Conservation (phyloP, 2,888 invertebrate genomes). For the Lithophane ornitopus region DNA sequence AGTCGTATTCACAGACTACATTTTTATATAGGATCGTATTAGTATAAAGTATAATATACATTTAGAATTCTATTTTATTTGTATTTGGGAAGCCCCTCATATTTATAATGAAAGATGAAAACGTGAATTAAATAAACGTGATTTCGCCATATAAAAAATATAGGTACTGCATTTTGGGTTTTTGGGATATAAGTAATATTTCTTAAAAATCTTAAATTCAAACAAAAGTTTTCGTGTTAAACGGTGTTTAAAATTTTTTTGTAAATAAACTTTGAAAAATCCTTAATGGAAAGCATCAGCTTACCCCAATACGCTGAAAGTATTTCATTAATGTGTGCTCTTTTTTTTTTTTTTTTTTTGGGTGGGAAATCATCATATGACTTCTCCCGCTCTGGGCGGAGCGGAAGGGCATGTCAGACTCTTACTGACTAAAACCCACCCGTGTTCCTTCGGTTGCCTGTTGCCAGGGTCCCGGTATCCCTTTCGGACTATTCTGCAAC, state of each 20-base stretch:
- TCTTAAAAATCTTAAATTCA: conserved; percentile 23
- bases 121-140: too few relatives aligned
- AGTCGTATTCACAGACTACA: conserved; percentile 7
- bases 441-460: too few relatives aligned
- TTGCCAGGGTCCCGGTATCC: too few relatives aligned
- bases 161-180: background rate
- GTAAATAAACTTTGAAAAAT: conserved; percentile 66
- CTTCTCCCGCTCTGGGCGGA: too few relatives aligned
- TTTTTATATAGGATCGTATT: background rate
- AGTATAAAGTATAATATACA: background rate
- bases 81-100: background rate
- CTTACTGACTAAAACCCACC: too few relatives aligned
- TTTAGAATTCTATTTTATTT: background rate
- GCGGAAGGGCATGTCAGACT: too few relatives aligned
- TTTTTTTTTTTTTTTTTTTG: too few relatives aligned
- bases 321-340: conserved; percentile 66
- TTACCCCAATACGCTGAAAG: conserved; percentile 66
- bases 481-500: too few relatives aligned
- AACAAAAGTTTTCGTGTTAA: conserved; percentile 53
- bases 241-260: conserved; percentile 63
- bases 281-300: conserved; percentile 70
- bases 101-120: background rate
- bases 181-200: conserved; percentile 1
- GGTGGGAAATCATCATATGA: too few relatives aligned
- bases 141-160: too few relatives aligned